A percentile compares a stretch with the other conserved stretches of the same genome.
Evolutionary conservation across 2,113 vertebrate genomes (phyloP).

Genomic region (Conger conger): DNA sequence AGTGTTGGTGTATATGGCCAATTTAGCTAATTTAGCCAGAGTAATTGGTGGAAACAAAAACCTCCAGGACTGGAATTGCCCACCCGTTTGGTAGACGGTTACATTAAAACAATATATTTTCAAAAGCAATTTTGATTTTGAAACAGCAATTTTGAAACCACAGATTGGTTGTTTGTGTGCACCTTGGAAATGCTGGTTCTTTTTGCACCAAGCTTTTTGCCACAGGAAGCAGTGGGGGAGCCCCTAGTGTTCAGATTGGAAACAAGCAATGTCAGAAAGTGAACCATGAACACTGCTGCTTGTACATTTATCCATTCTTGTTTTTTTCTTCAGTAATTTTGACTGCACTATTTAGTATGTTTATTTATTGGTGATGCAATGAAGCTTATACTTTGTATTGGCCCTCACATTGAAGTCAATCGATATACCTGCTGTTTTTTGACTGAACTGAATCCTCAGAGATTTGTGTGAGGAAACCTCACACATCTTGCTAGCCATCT

Average conservation of each 20-base stretch:
- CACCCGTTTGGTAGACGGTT: too few species aligned
- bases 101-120: too few species aligned
- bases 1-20: too few species aligned
- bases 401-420: not conserved
- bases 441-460: constrained; percentile 10
- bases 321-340: not conserved
- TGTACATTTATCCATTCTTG: not conserved
- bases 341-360: not conserved
- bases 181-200: not conserved
- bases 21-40: too few species aligned
- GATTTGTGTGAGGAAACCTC: constrained; percentile 29
- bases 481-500: too few species aligned
- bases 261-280: constrained; percentile 21
- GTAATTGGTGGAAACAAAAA: too few species aligned
- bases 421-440: not conserved
- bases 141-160: too few species aligned
- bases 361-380: not conserved
- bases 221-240: constrained; percentile 50
- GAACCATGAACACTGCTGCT: not conserved
- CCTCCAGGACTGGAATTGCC: too few species aligned
- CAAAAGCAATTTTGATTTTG: too few species aligned
- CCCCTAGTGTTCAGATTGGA: constrained; percentile 56
- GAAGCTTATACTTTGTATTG: not conserved
- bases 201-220: not conserved
- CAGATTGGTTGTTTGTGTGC: not conserved